These are phyloP conservation scores for Agonopterix arenella DNA, from an alignment of 2,888 invertebrate species.

Conservation along the genomic window DNA sequence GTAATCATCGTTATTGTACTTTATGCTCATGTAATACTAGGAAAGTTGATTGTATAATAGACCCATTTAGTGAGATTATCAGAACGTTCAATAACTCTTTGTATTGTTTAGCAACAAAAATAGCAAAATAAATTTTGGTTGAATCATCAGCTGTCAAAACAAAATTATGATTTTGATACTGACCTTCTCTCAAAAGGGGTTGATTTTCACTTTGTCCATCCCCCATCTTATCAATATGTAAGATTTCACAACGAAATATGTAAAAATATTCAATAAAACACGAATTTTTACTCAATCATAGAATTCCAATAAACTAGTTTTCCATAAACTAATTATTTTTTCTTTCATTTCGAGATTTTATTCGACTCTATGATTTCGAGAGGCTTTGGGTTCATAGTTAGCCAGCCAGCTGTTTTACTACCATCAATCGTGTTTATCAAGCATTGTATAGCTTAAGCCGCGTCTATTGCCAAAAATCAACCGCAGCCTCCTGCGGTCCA, in stretches of 20 bases:
- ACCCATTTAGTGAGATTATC: constrained; percentile 13
- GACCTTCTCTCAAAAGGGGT: constrained; percentile 73
- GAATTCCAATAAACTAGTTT: too few relatives aligned
- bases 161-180: constrained; percentile 34
- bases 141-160: constrained; percentile 70
- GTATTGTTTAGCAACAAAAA: constrained; percentile 64
- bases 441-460: too few relatives aligned
- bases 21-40: constrained; percentile 30
- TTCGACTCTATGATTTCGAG: too few relatives aligned
- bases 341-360: too few relatives aligned
- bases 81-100: constrained; percentile 18
- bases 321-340: too few relatives aligned
- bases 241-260: constrained; percentile 24
- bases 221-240: constrained; percentile 64
- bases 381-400: too few relatives aligned
- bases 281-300: too few relatives aligned
- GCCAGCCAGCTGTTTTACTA: too few relatives aligned
- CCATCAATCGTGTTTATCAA: too few relatives aligned
- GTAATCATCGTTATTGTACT: neutral
- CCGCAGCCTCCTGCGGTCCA: too few relatives aligned
- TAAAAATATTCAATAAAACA: constrained; percentile 17
- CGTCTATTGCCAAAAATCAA: too few relatives aligned
- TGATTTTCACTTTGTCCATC: constrained; percentile 81
- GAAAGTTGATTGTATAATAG: constrained; percentile 43
- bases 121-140: constrained; percentile 38